Evolutionary conservation across 2,888 invertebrate species (phyloP).

Genomic region (Folsomia candida): DNA sequence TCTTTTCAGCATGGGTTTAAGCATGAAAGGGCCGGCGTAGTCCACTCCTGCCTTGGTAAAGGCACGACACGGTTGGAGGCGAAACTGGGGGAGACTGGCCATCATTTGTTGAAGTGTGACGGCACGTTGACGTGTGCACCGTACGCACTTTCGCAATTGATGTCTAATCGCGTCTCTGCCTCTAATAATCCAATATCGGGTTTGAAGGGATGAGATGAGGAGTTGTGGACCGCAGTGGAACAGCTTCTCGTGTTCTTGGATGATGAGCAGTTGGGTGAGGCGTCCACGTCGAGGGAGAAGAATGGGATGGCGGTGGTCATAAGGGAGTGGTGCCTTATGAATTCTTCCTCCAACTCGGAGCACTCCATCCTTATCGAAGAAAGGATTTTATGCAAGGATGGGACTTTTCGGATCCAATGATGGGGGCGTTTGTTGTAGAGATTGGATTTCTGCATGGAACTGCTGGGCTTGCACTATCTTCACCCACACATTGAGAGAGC

Average conservation of each 20-base stretch:
- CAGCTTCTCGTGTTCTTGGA: neutral
- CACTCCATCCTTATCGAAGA: neutral
- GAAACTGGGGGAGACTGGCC: too few species aligned
- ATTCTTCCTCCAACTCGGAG: neutral
- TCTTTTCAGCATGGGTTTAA: neutral
- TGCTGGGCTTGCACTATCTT: neutral
- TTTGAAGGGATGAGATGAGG: neutral
- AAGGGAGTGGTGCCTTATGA: neutral
- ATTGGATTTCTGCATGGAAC: neutral
- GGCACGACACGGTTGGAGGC: neutral
- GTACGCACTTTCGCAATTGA: neutral
- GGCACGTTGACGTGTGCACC: neutral
- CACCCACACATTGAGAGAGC: neutral
- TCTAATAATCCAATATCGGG: neutral
- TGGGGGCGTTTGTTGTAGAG: neutral
- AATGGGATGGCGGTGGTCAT: neutral
- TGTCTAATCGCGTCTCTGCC: neutral
- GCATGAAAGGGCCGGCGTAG: neutral
- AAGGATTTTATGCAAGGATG: neutral
- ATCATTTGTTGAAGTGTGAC: neutral
- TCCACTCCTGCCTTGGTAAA: conserved; percentile 6
- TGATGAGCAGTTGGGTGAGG: neutral
- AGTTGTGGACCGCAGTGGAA: neutral
- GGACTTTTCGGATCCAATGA: neutral
- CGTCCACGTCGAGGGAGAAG: neutral